Base-by-base conservation (phyloP, 2,113 vertebrate species). In the Electrona antarctica region DNA sequence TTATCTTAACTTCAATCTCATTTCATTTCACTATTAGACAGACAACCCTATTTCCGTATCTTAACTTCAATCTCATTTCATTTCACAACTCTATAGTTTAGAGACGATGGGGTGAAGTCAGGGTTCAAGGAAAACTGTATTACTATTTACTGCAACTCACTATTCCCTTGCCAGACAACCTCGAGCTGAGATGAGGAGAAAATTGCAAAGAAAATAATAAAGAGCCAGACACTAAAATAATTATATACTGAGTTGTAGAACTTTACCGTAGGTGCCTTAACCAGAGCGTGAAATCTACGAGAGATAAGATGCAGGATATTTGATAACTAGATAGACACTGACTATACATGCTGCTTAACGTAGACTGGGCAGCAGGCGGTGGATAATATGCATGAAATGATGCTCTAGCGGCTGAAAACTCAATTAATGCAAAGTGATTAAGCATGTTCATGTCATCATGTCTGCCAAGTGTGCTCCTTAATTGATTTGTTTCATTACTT, bases 371-470 rank as follows among this genome's bases (percentile, higher is more conserved):
- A 15, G 50, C 51, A 15, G 50, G 54, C 68, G 76, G 73, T 56
- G 62, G 41, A 58, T 76, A 49, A 68, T 46, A 60, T 1, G 4
- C 64, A 41, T 69, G 54, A 78, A 61, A 66, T 64, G 48, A 59
- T 21, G 48, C 41, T 9, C 29, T 54, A 52, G 51, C 7, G 60
- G 57, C 9, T 47, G 21, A 60, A 67, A 67, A 62, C 49, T 61
- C 21, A 14, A 83, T 79, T 65, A 79, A 79, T 67, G 69, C 70
- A 57, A 45, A 54, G 66, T 12, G 45, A 74, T 61, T 47, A 77
- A 48, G 52, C 11, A 28, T 1, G 56, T 56, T 57, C 50, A 58
- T 80, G 68, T 77, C 69, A 67, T 6, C 28, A 8, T 50, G 9
- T 7, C 6, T 56, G 13, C 58, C 11, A 69, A 60, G 64, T 33